A percentile compares a stretch with the other conserved stretches of the same genome.
Evolutionary conservation across 2,888 invertebrate genomes (phyloP).

Genomic region (Opisthograptis luteolata): DNA sequence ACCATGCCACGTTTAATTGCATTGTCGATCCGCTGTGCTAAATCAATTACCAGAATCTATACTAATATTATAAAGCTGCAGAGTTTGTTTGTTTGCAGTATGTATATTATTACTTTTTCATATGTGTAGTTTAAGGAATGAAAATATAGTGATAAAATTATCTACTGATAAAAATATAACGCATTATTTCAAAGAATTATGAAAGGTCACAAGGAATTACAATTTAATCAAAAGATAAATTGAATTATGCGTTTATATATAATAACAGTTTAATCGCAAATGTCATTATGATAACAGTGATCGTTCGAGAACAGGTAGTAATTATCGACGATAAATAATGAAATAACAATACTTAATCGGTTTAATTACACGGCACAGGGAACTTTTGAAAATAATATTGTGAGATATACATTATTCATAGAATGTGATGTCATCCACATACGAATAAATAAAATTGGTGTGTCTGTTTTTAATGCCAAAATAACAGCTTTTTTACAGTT

Average conservation of each 20-base stretch:
- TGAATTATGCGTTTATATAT: constrained; percentile 2
- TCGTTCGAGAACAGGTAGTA: constrained; percentile 16
- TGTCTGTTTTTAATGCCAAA: too few species aligned
- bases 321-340: constrained; percentile 34
- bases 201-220: neutral
- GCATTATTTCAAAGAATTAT: constrained; percentile 1
- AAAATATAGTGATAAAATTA: too few species aligned
- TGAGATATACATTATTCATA: constrained; percentile 18
- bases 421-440: neutral
- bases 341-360: constrained; percentile 25
- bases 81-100: too few species aligned
- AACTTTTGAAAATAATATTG: constrained; percentile 21
- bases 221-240: neutral
- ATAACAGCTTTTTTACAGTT: too few species aligned
- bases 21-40: too few species aligned
- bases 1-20: too few species aligned
- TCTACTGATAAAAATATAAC: neutral
- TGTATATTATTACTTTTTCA: too few species aligned
- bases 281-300: constrained; percentile 22
- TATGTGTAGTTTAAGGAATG: too few species aligned
- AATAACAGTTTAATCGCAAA: constrained; percentile 21
- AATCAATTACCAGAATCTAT: too few species aligned
- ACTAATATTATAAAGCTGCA: too few species aligned
- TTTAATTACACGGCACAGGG: constrained; percentile 20
- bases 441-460: too few species aligned